Conservation (phyloP, 2,797 vertebrate genomes). For the Ptychadena robeensis region DNA sequence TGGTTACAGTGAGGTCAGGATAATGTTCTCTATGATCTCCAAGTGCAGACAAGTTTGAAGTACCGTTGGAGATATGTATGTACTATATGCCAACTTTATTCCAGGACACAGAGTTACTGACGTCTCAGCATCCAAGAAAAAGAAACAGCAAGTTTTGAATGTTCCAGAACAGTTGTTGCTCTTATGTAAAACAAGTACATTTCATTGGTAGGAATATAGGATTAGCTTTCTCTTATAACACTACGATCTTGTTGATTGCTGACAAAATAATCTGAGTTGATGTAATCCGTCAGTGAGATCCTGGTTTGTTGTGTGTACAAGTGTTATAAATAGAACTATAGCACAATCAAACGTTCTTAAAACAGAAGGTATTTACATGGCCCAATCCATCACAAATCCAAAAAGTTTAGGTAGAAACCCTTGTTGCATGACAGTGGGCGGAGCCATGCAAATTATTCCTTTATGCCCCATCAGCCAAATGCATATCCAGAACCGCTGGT, state of each 20-base stretch:
- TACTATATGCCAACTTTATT: conserved; percentile 25
- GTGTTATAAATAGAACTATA: too few relatives aligned
- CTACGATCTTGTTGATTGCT: neutral
- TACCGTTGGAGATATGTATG: neutral
- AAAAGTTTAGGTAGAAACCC: too few relatives aligned
- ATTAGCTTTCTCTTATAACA: neutral
- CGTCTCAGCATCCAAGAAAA: neutral
- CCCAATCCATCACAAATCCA: too few relatives aligned
- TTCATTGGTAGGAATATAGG: conserved; percentile 11
- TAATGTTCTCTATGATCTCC: conserved; percentile 9
- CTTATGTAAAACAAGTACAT: conserved; percentile 19
- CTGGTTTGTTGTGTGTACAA: neutral
- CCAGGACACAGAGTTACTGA: conserved; percentile 15
- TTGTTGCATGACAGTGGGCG: too few relatives aligned
- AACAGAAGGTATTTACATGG: too few relatives aligned
- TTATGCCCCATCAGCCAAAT: too few relatives aligned
- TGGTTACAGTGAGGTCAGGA: neutral
- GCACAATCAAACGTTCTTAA: too few relatives aligned
- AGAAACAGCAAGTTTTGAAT: conserved; percentile 8
- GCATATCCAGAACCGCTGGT: too few relatives aligned
- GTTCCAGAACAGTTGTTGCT: conserved; percentile 16
- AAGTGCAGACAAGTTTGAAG: conserved; percentile 15
- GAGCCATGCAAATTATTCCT: too few relatives aligned
- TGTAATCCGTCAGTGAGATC: neutral
- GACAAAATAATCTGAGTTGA: conserved; percentile 10